Evolutionary conservation across 2,888 invertebrate species (phyloP).

Genomic region (Oxytorus armatus): DNA sequence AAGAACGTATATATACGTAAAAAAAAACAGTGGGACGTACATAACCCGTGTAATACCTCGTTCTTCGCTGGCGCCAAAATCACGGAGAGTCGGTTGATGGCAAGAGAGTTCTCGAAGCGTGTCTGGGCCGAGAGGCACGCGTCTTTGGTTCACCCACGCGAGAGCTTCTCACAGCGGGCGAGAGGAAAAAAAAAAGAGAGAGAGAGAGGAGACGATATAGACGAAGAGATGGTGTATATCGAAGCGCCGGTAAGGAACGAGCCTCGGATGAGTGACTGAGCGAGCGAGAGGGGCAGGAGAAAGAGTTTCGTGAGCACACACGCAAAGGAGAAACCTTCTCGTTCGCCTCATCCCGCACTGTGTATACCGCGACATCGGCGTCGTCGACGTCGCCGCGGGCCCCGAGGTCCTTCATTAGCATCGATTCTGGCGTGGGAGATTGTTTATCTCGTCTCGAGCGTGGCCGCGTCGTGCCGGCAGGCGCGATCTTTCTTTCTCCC

Average conservation of each 20-base stretch:
- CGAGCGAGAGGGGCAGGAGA: conserved; percentile 53
- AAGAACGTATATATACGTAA: conserved; percentile 38
- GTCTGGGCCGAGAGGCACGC: conserved; percentile 70
- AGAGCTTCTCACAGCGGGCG: conserved; percentile 58
- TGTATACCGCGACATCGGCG: conserved; percentile 66
- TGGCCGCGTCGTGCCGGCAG: conserved; percentile 62
- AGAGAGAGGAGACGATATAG: conserved; percentile 46
- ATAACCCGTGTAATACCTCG: conserved; percentile 56
- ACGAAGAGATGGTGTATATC: conserved; percentile 58
- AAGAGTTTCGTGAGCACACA: conserved; percentile 66
- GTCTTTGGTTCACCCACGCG: conserved; percentile 69
- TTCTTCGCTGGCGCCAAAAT: conserved; percentile 65
- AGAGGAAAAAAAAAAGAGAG: conserved; percentile 51
- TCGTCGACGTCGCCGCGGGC: conserved; percentile 49
- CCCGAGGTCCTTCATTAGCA: conserved; percentile 78
- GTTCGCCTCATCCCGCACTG: conserved; percentile 56
- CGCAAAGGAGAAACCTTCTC: conserved; percentile 66
- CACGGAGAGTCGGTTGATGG: conserved; percentile 60
- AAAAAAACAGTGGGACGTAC: conserved; percentile 44
- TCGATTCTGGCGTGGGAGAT: conserved; percentile 79
- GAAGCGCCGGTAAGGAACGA: conserved; percentile 60
- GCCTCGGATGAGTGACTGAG: conserved; percentile 24
- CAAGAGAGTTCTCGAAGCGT: conserved; percentile 62
- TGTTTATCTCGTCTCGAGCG: conserved; percentile 77
- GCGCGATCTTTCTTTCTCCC: conserved; percentile 55